Percentiles rank a stretch among this genome's conserved stretches.
Evolutionary conservation across 2,888 invertebrate species (phyloP).

Genomic region (Muschampia plurimacula): DNA sequence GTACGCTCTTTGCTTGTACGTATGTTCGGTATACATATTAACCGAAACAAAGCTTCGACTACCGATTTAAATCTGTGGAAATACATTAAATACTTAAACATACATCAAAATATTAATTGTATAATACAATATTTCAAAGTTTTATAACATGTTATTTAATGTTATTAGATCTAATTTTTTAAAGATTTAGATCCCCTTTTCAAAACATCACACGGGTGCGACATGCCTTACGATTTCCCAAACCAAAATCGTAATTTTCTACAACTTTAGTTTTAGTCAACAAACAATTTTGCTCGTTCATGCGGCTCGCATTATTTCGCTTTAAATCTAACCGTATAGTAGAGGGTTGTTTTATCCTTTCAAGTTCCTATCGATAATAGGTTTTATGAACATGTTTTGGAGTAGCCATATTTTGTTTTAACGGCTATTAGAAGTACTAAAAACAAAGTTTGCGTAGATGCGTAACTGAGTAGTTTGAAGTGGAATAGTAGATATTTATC

Average conservation of each 20-base stretch:
- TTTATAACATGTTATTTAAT: too few species aligned
- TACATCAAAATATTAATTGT: too few species aligned
- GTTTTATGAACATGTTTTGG: conserved; percentile 8
- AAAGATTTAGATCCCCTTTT: too few species aligned
- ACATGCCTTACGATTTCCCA: background rate
- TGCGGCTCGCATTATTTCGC: background rate
- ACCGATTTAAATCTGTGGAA: too few species aligned
- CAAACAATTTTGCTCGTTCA: conserved; percentile 22
- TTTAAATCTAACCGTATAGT: background rate
- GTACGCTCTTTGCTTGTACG: too few species aligned
- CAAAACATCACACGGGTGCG: background rate
- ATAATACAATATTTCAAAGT: too few species aligned
- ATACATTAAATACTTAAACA: too few species aligned
- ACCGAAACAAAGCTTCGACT: too few species aligned
- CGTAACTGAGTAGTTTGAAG: too few species aligned
- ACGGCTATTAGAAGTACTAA: background rate
- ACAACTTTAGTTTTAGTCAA: conserved; percentile 28
- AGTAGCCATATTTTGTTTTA: background rate
- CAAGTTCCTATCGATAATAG: conserved; percentile 9
- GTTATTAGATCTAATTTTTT: too few species aligned
- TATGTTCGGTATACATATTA: too few species aligned
- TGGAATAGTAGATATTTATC: too few species aligned
- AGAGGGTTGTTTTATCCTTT: conserved; percentile 12
- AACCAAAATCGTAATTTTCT: background rate
- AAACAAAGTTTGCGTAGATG: background rate